Conservation (phyloP, 2,113 vertebrate genomes). For the Pelusios castaneus region DNA sequence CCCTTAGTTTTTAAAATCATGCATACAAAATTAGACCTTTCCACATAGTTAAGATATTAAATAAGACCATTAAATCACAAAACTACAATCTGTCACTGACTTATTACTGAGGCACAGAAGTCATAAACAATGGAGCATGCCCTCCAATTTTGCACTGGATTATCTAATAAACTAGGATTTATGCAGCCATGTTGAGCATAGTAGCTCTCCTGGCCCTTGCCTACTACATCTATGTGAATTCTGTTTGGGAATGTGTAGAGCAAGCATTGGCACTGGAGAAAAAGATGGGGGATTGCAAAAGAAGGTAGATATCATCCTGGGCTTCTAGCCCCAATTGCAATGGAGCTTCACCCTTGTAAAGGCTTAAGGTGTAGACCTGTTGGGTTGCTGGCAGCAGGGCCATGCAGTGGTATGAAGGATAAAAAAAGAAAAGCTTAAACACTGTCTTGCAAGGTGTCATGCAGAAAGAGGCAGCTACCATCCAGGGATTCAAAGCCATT, state of each 20-base stretch:
- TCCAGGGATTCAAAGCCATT: too few relatives aligned
- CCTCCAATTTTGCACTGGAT: fast-evolving
- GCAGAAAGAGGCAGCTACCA: too few relatives aligned
- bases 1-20: not conserved
- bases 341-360: not conserved
- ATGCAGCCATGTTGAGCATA: not conserved
- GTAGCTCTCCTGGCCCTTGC: not conserved
- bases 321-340: not conserved
- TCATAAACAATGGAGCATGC: fast-evolving
- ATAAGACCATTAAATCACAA: not conserved
- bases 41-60: not conserved
- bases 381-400: not conserved
- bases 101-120: not conserved
- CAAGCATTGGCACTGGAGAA: not conserved
- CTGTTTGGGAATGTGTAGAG: not conserved
- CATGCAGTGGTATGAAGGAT: not conserved
- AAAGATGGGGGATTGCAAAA: not conserved
- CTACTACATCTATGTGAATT: not conserved
- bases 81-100: not conserved
- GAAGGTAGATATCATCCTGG: not conserved
- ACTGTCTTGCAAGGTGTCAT: not conserved
- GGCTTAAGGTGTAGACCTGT: not conserved
- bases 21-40: not conserved
- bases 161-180: not conserved
- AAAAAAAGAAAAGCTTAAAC: not conserved